These are phyloP conservation scores for Conchocele bisecta DNA, from an alignment of 2,888 invertebrate genomes.

Conservation along the genomic window DNA sequence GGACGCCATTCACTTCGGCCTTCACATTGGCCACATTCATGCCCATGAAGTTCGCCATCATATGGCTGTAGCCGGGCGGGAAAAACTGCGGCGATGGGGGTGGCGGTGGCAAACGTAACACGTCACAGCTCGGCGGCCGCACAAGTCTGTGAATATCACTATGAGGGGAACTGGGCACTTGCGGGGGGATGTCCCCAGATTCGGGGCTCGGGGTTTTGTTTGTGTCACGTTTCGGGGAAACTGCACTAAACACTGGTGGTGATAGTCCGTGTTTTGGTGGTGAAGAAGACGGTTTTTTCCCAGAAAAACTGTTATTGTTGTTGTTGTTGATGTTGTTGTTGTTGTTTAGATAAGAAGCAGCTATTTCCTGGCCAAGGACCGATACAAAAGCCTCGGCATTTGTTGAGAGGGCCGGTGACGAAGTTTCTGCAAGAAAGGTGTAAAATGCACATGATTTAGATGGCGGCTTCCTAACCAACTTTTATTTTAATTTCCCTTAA, in stretches of 20 bases:
- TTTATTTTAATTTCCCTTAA: no score
- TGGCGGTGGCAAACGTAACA: slow-evolving; percentile 44
- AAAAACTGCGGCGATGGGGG: slow-evolving; percentile 61
- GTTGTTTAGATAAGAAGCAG: slow-evolving; percentile 87
- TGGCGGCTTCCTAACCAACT: no score
- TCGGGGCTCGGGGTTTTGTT: slow-evolving; percentile 49
- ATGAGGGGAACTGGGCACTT: slow-evolving; percentile 51
- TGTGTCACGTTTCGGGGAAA: slow-evolving; percentile 41
- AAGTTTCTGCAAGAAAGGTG: slow-evolving; percentile 80
- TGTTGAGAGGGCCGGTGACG: slow-evolving; percentile 71
- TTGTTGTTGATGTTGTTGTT: slow-evolving; percentile 13
- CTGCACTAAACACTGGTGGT: slow-evolving; percentile 41
- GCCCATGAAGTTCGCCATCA: slow-evolving; percentile 64
- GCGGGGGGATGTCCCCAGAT: slow-evolving; percentile 52
- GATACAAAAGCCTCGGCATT: slow-evolving; percentile 82
- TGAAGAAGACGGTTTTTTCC: slow-evolving; percentile 44
- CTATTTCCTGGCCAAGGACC: slow-evolving; percentile 90
- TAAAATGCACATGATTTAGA: slow-evolving; percentile 76
- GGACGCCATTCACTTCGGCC: slow-evolving; percentile 80
- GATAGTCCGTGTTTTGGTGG: slow-evolving; percentile 41
- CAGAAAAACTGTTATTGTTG: slow-evolving; percentile 21
- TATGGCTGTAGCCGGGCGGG: slow-evolving; percentile 58
- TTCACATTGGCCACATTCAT: slow-evolving; percentile 51
- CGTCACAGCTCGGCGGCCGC: not conserved
- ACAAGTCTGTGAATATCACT: slow-evolving; percentile 36